Evolutionary conservation across 2,113 vertebrate genomes (phyloP), one percentile per base, ranked within the genome.

Genomic region (Tachycineta bicolor): DNA sequence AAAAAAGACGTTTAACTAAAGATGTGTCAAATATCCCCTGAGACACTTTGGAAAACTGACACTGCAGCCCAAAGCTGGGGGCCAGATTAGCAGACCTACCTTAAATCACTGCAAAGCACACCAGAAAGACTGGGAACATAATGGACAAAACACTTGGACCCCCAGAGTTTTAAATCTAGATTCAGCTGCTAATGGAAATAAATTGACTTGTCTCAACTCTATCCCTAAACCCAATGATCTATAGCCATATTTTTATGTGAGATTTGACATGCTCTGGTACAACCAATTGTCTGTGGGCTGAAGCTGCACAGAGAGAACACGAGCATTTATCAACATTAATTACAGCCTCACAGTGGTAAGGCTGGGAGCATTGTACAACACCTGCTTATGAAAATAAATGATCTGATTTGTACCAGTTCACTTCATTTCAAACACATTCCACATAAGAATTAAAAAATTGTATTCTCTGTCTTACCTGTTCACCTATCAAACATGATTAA

Each of bases 251-350:
- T 90, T 93, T 85, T 92, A 77, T 63, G 82, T 93, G 90, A 93
- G 94, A 96, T 96, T 94, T 90, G 88, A 93, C 92, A 88, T 95
- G 94, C 91, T 96, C 59, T 91, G 71, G 67, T 89, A 91, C 90
- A 93, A 96, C 68, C 87, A 93, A 95, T 90, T 92, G 94, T 95
- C 90, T 93, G 85, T 81, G 88, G 92, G 93, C 90, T 68, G 83
- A 90, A 81, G 88, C 73, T 91, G 90, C 89, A 90, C 70, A 77
- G 88, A 84, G 67, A 52, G 90, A 93, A 95, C 88, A 74, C 3
- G 49, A 95, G 56, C 87, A 95, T 96, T 97, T 97, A 90, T 97
- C 88, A 95, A 81, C 80, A 91, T 89, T 96, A 97, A 96, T 93
- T 96, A 94, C 81, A 73, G 69, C 68, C 73, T 87, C 86, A 33